Base-by-base conservation (phyloP, 2,888 invertebrate genomes). In the Dastarcus helophoroides region DNA sequence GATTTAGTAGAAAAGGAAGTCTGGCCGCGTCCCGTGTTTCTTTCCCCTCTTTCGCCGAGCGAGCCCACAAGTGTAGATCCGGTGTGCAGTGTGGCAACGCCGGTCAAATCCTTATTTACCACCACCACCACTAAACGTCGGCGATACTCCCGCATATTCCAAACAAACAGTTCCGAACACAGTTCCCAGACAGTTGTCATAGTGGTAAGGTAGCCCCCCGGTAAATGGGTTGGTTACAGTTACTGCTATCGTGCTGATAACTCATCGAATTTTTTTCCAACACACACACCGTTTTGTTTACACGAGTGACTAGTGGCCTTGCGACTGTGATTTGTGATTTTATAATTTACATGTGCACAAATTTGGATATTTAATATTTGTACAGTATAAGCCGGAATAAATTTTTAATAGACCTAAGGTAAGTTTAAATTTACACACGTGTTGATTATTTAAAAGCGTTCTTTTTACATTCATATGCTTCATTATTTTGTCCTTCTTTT, bases 131-230 rank as follows among this genome's bases (percentile, higher is more conserved):
- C 45, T 37, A 35, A 35, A 31, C 30, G 27, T 21, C 13, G 26
- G 22, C 29, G 16, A 36, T 44, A 49, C 57, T 51, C 53, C 52
- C 53, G 48, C 53, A 50, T 48, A 43, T 43, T 33, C 42, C 42
- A 26, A 10, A 16, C 26, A 26, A 26, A 26, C 14, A 31, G 26
- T 28, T 26, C 24, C 22, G 15, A 26, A 33, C 50, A 54, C 53
- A 56, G 54, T 53, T 53, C 43, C 48, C 44, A 46, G 51, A 50
- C 56, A 51, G 54, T 54, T 54, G 33, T 33, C 29, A 29, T 26
- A 25, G 56, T 56, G 56, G 60, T 60, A 59, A 60, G 61, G 61
- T 61, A 60, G 51, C 60, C 47, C 60, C 47, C 51, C 46, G 35
- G 16, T 31, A 9, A 14, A 27, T 12, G 31, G 48, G 47, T 48